Evolutionary conservation across 92 coral and sea anemone species (phyloP), one percentile per base, ranked within the genome.

Genomic region (Actinostola sp.): DNA sequence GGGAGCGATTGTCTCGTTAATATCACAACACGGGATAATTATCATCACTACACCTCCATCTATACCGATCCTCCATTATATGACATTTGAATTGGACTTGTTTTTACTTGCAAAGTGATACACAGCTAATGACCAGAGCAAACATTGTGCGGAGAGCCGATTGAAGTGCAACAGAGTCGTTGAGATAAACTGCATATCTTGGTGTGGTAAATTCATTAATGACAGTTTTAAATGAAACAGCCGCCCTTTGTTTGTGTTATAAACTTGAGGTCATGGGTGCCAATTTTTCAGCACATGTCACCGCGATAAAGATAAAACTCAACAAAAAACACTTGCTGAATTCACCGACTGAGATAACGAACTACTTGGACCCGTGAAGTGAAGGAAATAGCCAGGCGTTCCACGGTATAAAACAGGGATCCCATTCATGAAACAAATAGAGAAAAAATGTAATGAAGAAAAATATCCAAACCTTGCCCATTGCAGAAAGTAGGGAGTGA

Each of bases 201-300:
- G 23, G 33, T 56, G 12, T 55, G 46, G 61, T 32, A 31, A 29
- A 57, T 57, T 38, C 39, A 57, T 26, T 41, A 62, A 68, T 41
- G 61, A 21, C 43, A 19, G 36, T 24, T 51, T 44, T 29, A 50
- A 30, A 68, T 42, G 51, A 11, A 34, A 48, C 54, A 56, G 74
- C 27, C 41, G 74, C 61, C 42, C 36, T 50, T 68, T 68, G 74
- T 68, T 68, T 68, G 74, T 68, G 32, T 68, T 68, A 68, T 49
- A 7, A 17, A 12, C 42, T 64, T 36, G 31, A 68, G 74, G 74
- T 68, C 74, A 68, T 33, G 74, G 61, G 23, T 68, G 58, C 17
- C 67, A 39, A 24, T 7, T 15, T 27, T 39, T 41, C 70, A 68
- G 34, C 56, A 68, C 74, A 50, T 21, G 29, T 52, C 24, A 34